Base-by-base conservation (phyloP, 2,797 vertebrate genomes). In the Acrocephalus scirpaceus region DNA sequence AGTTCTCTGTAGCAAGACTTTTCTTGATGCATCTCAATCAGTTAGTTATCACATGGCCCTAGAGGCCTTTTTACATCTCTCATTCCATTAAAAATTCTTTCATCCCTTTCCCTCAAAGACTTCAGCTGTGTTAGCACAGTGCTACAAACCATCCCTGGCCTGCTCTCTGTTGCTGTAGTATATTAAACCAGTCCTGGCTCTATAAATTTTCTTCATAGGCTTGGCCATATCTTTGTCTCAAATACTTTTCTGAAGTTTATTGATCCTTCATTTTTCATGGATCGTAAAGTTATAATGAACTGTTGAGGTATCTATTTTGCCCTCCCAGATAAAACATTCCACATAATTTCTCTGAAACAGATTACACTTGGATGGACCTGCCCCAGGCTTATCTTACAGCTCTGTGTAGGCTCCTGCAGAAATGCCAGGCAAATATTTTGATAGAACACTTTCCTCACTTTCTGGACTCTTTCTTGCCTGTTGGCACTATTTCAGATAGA, bases 171-270 rank as follows among this genome's bases (percentile, higher is more conserved):
- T 87, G 25, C 75, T 92, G 38, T n/a, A 67, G 21, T 67, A 14
- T 53, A 70, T 85, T 78, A 87, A 57, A 53, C 29, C 0, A 3
- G 6, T 71, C 45, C 72, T 82, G 61, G 72, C 38, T 86, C 64
- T 77, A 53, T 73, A 97, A 84, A 84, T 92, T 66, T 90, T 77
- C 53, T 92, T 88, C 77, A 50, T 25, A 73, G 34, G 14, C 54
- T 86, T 80, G 67, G 78, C 38, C 34, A 18, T 45, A 58, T 58
- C 26, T 71, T 78, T 74, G 44, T 57, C 61, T 91, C 78, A 92
- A 70, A 88, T 73, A 69, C 34, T 51, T 58, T 62, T 90, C 40
- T 86, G 42, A 62, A 72, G 7, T 82, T 93, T 84, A 78, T 64
- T 32, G 34, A 73, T 60, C 48, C 47, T 92, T 86, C n/a, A 45